Evolutionary conservation across 2,888 invertebrate genomes (phyloP).

Genomic region (Ectemnius lituratus): DNA sequence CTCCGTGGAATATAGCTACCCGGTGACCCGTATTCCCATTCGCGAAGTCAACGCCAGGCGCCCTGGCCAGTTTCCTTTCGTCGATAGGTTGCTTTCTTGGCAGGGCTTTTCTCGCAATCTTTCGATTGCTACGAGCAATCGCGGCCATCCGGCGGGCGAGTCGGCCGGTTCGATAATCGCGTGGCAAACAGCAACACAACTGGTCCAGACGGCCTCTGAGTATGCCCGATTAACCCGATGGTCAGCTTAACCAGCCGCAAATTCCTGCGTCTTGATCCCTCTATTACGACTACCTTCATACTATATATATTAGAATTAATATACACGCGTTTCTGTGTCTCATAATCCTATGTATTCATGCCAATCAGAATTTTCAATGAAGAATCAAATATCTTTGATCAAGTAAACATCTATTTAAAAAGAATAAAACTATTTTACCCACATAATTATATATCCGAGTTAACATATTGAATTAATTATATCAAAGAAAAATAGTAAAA

Average conservation of each 20-base stretch:
- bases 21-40: conserved; percentile 54
- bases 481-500: too few relatives aligned
- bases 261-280: conserved; percentile 14
- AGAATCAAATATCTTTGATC: too few relatives aligned
- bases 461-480: too few relatives aligned
- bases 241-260: conserved; percentile 22
- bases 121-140: conserved; percentile 12
- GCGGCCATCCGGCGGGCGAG: conserved; percentile 11
- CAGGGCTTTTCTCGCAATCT: conserved; percentile 47
- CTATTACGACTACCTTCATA: neutral
- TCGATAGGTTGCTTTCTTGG: conserved; percentile 46
- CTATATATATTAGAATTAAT: too few relatives aligned
- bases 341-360: too few relatives aligned
- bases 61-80: conserved; percentile 38
- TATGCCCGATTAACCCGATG: conserved; percentile 57
- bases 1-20: conserved; percentile 44
- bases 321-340: too few relatives aligned
- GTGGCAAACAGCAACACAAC: conserved; percentile 20
- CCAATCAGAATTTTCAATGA: too few relatives aligned
- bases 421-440: too few relatives aligned
- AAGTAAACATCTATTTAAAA: too few relatives aligned
- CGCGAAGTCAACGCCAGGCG: conserved; percentile 43
- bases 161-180: conserved; percentile 29
- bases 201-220: conserved; percentile 48
- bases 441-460: too few relatives aligned